phyloP scores from a whole-genome alignment of 2,888 invertebrate genomes.

The Darwinula stevensoni region DNA sequence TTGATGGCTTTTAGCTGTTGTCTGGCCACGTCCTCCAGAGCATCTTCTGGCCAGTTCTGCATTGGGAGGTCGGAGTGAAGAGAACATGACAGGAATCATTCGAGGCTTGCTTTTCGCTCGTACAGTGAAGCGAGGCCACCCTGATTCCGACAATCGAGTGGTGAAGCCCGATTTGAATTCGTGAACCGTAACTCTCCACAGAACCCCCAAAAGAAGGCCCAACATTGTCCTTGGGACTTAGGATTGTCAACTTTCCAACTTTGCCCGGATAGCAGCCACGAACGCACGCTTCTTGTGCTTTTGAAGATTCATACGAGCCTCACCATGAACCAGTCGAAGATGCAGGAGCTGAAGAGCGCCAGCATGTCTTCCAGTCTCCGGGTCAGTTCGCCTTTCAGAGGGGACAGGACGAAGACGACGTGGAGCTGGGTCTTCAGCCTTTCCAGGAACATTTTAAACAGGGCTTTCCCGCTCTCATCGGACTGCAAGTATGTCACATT shows the following conservation, averaged over 20 bases:
- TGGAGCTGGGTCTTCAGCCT: constrained; percentile 69
- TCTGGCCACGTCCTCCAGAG: constrained; percentile 55
- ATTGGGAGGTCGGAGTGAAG: constrained; percentile 4
- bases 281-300: too few relatives aligned
- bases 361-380: constrained; percentile 58
- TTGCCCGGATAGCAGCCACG: too few relatives aligned
- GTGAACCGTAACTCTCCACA: too few relatives aligned
- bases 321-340: constrained; percentile 86
- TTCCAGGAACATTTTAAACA: constrained; percentile 68
- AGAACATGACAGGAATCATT: too few relatives aligned
- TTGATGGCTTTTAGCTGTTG: constrained; percentile 30
- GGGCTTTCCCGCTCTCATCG: constrained; percentile 62
- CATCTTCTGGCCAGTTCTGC: constrained; percentile 76
- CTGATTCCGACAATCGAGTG: too few relatives aligned
- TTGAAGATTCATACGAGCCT: constrained; percentile 6
- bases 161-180: too few relatives aligned
- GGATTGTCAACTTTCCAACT: too few relatives aligned
- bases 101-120: too few relatives aligned
- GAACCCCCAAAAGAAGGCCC: too few relatives aligned
- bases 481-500: constrained; percentile 25
- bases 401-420: constrained; percentile 68
- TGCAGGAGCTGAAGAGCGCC: constrained; percentile 73
- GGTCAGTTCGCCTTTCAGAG: constrained; percentile 49
- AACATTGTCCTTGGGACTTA: too few relatives aligned
- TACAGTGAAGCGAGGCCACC: too few relatives aligned